Conservation (phyloP, 2,113 vertebrate genomes). For the Phalacrocorax carbo region DNA sequence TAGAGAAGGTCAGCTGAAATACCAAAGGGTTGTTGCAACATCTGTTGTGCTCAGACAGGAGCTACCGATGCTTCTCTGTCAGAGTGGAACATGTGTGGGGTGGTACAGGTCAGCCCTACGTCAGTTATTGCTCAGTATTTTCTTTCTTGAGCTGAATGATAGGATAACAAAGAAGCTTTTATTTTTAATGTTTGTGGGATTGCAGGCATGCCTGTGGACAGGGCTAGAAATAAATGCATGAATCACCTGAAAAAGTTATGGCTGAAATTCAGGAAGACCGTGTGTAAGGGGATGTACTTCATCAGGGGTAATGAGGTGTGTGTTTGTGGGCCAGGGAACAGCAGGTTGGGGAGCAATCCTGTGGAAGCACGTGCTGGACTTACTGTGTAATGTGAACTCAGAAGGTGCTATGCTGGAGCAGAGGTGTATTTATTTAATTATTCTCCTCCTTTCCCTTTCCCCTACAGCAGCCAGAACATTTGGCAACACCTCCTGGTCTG, state of each 20-base stretch:
- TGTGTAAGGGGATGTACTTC: not conserved
- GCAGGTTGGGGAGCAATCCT: not conserved
- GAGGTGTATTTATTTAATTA: not conserved
- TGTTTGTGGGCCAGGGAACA: not conserved
- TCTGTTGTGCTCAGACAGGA: not conserved
- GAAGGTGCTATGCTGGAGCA: not conserved
- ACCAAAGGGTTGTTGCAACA: not conserved
- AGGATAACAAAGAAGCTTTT: not conserved
- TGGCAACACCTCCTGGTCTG: not conserved
- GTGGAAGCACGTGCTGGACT: not conserved
- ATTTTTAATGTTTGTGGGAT: not conserved
- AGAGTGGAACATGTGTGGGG: not conserved
- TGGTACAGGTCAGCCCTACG: not conserved
- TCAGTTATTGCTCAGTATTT: not conserved
- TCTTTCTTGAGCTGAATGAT: not conserved
- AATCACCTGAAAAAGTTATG: not conserved
- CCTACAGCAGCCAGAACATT: not conserved
- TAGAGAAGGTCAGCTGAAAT: not conserved
- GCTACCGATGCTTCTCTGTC: fast-evolving
- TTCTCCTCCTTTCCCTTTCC: not conserved
- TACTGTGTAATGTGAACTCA: not conserved
- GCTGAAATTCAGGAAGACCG: not conserved
- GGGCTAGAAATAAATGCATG: not conserved
- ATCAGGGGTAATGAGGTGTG: not conserved
- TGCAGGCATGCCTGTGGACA: not conserved